Evolutionary conservation across 1,140 invertebrate genomes (phyloP).

Genomic region (Drosophila persimilis): DNA sequence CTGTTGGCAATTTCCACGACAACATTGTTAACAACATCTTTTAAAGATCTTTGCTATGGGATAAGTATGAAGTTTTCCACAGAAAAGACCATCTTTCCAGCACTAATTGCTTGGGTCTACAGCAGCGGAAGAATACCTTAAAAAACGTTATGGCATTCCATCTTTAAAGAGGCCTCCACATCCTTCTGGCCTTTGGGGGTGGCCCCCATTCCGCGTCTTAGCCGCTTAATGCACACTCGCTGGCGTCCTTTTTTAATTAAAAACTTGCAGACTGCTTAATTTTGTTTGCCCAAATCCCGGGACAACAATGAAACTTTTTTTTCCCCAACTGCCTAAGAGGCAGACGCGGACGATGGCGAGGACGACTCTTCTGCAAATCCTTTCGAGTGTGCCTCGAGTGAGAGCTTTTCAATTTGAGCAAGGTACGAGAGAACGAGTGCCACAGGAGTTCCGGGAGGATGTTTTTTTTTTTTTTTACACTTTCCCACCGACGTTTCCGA

Average conservation of each 20-base stretch:
- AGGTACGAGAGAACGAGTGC: conserved; percentile 44
- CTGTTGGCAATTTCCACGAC: conserved; percentile 4
- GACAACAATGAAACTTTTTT: conserved; percentile 78
- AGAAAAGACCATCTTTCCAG: background rate
- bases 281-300: conserved; percentile 78
- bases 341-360: conserved; percentile 4
- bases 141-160: conserved; percentile 18
- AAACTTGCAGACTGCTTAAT: conserved; percentile 81
- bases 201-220: conserved; percentile 38
- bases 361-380: conserved; percentile 32
- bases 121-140: too few species aligned
- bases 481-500: conserved; percentile 61
- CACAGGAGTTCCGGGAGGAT: conserved; percentile 7
- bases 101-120: background rate
- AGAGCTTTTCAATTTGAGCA: conserved; percentile 78
- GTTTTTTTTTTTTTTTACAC: conserved; percentile 55
- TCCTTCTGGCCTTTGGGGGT: background rate
- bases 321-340: conserved; percentile 43
- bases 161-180: conserved; percentile 23
- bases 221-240: conserved; percentile 62
- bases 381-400: conserved; percentile 59
- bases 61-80: too few species aligned
- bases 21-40: conserved; percentile 1
- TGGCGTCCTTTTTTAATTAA: conserved; percentile 78
- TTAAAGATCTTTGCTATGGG: too few species aligned